phyloP scores from a whole-genome alignment of 2,888 invertebrate genomes.

The Stegophylla sp. region DNA sequence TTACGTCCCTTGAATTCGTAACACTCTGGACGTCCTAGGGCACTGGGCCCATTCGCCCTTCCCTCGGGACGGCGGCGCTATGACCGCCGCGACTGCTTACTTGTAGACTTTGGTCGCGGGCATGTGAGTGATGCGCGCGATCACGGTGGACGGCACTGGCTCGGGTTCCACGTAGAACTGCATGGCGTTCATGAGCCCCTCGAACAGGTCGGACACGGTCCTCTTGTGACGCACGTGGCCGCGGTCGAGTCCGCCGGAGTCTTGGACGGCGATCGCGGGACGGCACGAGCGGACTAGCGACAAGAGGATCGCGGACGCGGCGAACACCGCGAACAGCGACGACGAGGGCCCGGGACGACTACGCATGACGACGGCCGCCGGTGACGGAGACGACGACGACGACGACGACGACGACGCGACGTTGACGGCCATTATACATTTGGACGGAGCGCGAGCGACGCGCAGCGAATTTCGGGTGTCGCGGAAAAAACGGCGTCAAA shows the following conservation, averaged over 20 bases:
- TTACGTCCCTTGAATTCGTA: no score
- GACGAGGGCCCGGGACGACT: neutral
- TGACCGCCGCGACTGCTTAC: conserved; percentile 2
- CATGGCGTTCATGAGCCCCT: conserved; percentile 48
- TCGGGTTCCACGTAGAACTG: conserved; percentile 27
- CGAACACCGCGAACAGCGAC: neutral
- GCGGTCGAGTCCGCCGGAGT: neutral
- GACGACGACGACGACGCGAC: conserved; percentile 3
- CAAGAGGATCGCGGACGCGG: neutral
- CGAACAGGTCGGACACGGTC: conserved; percentile 39
- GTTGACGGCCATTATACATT: conserved; percentile 39
- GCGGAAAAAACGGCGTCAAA: no score
- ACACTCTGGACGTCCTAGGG: no score
- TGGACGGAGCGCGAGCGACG: neutral
- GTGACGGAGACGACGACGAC: no score
- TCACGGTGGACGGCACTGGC: conserved; percentile 50
- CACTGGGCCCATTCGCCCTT: no score
- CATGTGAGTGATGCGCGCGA: conserved; percentile 29
- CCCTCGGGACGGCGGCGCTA: no score
- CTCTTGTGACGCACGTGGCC: conserved; percentile 51
- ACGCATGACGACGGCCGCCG: neutral
- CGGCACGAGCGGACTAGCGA: neutral
- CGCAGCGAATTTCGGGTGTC: neutral
- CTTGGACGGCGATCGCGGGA: neutral
- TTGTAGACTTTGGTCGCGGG: conserved; percentile 31